Conservation (phyloP, 2,888 invertebrate species). For the Diploptera punctata region DNA sequence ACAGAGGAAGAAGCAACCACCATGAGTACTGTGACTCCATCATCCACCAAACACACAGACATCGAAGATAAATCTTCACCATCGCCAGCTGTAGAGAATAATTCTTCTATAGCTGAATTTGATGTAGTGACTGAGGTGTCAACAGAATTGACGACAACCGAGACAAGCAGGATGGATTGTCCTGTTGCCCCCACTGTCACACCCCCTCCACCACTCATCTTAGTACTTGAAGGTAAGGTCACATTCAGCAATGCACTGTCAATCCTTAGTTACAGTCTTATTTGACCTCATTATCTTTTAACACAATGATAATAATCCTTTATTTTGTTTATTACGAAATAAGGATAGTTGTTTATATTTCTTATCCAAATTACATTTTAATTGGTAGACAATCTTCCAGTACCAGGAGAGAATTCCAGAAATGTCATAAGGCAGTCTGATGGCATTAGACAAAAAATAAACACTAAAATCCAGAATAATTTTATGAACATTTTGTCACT, state of each 20-base stretch:
- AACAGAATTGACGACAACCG: conserved; percentile 45
- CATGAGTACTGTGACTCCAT: background rate
- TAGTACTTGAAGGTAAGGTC: conserved; percentile 83
- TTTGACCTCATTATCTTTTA: too few species aligned
- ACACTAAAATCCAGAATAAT: too few species aligned
- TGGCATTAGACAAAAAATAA: too few species aligned
- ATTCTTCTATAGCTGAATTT: conserved; percentile 41
- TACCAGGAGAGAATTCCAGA: too few species aligned
- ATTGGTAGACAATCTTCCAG: too few species aligned
- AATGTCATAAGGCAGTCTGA: too few species aligned
- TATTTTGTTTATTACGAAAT: too few species aligned
- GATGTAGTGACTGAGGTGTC: conserved; percentile 34
- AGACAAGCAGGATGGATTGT: conserved; percentile 50
- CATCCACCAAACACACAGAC: conserved; percentile 12
- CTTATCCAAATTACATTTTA: too few species aligned
- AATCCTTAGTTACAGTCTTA: background rate
- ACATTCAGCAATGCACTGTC: background rate
- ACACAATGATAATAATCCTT: too few species aligned
- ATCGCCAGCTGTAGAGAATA: conserved; percentile 40
- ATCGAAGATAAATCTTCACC: conserved; percentile 26
- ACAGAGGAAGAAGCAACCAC: conserved; percentile 9
- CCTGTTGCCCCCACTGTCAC: conserved; percentile 58
- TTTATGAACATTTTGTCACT: too few species aligned
- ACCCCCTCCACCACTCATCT: conserved; percentile 73
- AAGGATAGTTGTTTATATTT: too few species aligned